A percentile compares a stretch with the other conserved stretches of the same genome.
Conservation (phyloP, 37 sponge, comb jelly and placozoan species). For the Spongilla lacustris region DNA sequence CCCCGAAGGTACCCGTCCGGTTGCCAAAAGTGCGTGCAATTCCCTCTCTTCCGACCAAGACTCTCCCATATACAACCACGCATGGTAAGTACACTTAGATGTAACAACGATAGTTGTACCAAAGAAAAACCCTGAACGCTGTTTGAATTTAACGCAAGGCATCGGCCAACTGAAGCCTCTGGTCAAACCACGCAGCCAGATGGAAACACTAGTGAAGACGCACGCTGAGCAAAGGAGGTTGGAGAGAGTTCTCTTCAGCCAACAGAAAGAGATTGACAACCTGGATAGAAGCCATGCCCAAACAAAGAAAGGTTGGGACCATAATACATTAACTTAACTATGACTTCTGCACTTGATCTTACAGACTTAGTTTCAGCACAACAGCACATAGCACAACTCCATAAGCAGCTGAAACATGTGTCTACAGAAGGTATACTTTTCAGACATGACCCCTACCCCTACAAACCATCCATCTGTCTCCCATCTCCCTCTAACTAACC, state of each 20-base stretch:
- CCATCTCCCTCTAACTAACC: too few species aligned
- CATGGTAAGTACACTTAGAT: neutral
- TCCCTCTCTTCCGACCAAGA: neutral
- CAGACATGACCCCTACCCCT: too few species aligned
- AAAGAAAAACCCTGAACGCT: too few species aligned
- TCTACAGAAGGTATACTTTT: neutral
- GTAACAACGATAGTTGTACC: too few species aligned
- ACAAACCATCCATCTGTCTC: too few species aligned
- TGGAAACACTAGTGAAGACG: slow-evolving; percentile 12
- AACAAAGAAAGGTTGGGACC: slow-evolving; percentile 24
- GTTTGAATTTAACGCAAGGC: neutral
- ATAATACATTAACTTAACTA: neutral
- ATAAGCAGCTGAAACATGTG: neutral
- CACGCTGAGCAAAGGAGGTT: slow-evolving; percentile 38
- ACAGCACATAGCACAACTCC: neutral
- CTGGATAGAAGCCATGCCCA: neutral
- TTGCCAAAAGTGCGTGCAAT: neutral
- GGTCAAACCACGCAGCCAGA: neutral
- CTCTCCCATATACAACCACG: neutral
- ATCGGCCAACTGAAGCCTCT: neutral
- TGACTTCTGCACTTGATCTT: too few species aligned
- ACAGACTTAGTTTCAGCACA: slow-evolving; percentile 22
- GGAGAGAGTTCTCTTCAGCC: slow-evolving; percentile 40
- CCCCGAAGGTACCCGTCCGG: neutral
- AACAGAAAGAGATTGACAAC: slow-evolving; percentile 31